Conservation (phyloP, 2,113 vertebrate species). For the Coreoperca whiteheadi region DNA sequence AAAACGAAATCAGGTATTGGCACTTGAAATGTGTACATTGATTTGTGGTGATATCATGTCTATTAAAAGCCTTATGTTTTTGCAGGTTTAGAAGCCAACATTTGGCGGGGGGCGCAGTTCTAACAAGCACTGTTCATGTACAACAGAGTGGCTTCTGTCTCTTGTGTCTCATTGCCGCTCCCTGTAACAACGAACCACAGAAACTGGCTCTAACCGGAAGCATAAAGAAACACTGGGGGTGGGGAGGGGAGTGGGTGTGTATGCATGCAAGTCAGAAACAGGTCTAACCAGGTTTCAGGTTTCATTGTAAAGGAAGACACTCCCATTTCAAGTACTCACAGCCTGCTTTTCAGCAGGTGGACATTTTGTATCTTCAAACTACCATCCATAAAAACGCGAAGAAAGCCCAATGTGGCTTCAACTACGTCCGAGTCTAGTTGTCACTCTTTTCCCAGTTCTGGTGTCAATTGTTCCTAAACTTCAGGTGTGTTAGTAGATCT, state of each 20-base stretch:
- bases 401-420: not conserved
- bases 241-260: slow-evolving; percentile 11
- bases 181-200: slow-evolving; percentile 58
- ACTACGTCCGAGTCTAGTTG: not conserved
- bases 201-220: slow-evolving; percentile 78
- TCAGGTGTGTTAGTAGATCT: not conserved
- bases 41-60: not conserved
- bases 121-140: slow-evolving; percentile 2
- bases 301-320: slow-evolving; percentile 57
- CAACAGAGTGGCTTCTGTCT: slow-evolving; percentile 29
- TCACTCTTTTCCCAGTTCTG: not conserved
- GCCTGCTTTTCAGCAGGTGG: slow-evolving; percentile 55
- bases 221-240: not conserved
- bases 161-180: slow-evolving; percentile 49
- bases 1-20: not conserved
- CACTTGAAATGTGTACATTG: not conserved
- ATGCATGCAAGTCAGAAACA: slow-evolving; percentile 68
- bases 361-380: slow-evolving; percentile 13
- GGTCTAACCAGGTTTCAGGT: slow-evolving; percentile 81
- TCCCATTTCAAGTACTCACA: slow-evolving; percentile 49
- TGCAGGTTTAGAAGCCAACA: not conserved
- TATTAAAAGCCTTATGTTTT: not conserved
- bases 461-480: not conserved
- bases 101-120: not conserved
- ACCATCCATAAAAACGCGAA: not conserved